These are phyloP conservation scores for Trichacis sp. DNA, from an alignment of 2,888 invertebrate species.

Conservation along the genomic window DNA sequence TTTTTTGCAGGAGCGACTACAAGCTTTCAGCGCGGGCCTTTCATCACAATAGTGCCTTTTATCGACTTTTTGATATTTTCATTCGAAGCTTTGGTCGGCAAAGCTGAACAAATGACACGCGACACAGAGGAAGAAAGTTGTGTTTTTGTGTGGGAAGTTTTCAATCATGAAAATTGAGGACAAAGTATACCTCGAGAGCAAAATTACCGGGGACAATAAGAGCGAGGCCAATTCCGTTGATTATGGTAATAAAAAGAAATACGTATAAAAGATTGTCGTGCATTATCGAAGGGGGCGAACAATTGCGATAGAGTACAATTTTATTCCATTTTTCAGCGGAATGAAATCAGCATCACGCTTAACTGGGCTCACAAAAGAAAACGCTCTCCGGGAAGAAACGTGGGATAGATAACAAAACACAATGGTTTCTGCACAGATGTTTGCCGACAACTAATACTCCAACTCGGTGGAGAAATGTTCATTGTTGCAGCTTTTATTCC, in stretches of 20 bases:
- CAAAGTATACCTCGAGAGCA: background rate
- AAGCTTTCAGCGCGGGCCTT: slow-evolving; percentile 42
- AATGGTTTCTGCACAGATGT: too few relatives aligned
- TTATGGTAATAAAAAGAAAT: background rate
- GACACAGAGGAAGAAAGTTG: slow-evolving; percentile 37
- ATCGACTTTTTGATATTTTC: slow-evolving; percentile 34
- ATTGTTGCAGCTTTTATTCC: background rate
- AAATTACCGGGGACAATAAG: background rate
- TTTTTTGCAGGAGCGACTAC: slow-evolving; percentile 42
- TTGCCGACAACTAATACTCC: background rate
- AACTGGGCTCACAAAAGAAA: too few relatives aligned
- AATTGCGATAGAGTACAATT: too few relatives aligned
- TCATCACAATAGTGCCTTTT: slow-evolving; percentile 29
- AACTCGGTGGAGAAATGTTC: background rate
- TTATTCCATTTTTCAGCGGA: too few relatives aligned
- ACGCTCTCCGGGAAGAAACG: too few relatives aligned
- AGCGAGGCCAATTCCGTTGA: background rate
- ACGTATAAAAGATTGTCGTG: too few relatives aligned
- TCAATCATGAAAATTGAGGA: slow-evolving; percentile 8
- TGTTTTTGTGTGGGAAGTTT: slow-evolving; percentile 7
- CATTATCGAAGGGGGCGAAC: too few relatives aligned
- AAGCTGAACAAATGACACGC: slow-evolving; percentile 36
- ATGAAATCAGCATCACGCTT: too few relatives aligned
- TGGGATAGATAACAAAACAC: too few relatives aligned
- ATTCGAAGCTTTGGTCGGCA: slow-evolving; percentile 32